phyloP scores from a whole-genome alignment of 2,888 invertebrate species.

The Schizotus pectinicornis region DNA sequence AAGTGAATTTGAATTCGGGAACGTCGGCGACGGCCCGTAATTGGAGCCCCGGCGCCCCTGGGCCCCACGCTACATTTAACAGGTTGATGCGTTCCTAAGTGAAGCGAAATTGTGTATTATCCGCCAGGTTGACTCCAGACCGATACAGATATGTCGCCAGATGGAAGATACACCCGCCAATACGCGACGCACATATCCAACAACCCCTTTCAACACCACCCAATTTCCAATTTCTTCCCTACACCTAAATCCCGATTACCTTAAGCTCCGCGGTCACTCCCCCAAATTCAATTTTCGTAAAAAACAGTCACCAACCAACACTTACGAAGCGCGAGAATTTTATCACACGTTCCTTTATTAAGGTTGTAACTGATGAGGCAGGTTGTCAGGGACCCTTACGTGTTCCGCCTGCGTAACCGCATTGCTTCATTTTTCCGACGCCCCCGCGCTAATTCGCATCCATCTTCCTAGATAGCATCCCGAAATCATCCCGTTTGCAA shows the following conservation, averaged over 20 bases:
- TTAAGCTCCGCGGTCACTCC: no score
- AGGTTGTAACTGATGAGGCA: background rate
- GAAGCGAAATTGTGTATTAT: slow-evolving; percentile 43
- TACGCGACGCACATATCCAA: no score
- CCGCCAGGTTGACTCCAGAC: slow-evolving; percentile 30
- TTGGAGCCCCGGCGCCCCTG: slow-evolving; percentile 22
- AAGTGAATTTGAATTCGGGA: slow-evolving; percentile 6
- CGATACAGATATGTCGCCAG: slow-evolving; percentile 20
- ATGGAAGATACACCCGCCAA: no score
- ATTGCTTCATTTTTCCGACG: no score
- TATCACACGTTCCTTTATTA: background rate
- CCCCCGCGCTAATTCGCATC: no score
- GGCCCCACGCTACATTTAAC: slow-evolving; percentile 41
- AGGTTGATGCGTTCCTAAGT: slow-evolving; percentile 44
- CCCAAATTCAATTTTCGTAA: no score
- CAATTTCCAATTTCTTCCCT: no score
- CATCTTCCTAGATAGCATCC: background rate
- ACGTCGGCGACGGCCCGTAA: slow-evolving; percentile 6
- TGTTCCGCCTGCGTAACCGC: no score
- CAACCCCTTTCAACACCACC: no score
- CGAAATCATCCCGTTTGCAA: slow-evolving; percentile 6
- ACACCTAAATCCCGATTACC: no score
- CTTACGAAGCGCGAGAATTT: background rate
- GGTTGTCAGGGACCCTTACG: no score
- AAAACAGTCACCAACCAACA: no score